Conservation (phyloP, 2,797 vertebrate genomes). For the Merluccius polli region DNA sequence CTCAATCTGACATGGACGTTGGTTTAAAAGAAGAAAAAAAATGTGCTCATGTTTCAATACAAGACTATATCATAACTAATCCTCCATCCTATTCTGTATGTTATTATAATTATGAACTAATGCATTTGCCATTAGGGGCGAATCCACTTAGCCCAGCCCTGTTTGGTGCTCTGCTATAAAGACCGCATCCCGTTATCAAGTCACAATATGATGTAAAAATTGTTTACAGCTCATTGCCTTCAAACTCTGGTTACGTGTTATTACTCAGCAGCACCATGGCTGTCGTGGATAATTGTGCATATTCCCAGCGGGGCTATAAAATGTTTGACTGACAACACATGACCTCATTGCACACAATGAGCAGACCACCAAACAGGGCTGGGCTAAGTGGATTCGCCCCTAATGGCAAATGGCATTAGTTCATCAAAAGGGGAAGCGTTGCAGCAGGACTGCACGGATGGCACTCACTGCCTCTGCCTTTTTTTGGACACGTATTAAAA, state of each 20-base stretch:
- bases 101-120: conserved; percentile 31
- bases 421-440: conserved; percentile 43
- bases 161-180: conserved; percentile 43
- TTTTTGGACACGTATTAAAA: neutral
- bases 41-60: neutral
- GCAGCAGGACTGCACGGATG: conserved; percentile 21
- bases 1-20: too few relatives aligned
- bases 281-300: conserved; percentile 39
- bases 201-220: neutral
- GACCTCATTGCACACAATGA: conserved; percentile 46
- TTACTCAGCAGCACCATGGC: neutral
- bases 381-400: conserved; percentile 55
- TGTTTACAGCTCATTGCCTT: neutral
- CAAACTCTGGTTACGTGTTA: neutral
- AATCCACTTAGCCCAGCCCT: conserved; percentile 59
- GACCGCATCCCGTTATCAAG: neutral
- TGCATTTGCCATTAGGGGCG: conserved; percentile 46
- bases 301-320: conserved; percentile 34
- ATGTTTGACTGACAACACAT: conserved; percentile 47
- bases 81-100: neutral
- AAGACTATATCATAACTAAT: neutral
- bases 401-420: conserved; percentile 46
- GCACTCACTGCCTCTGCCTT: neutral
- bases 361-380: conserved; percentile 53
- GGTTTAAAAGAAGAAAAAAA: neutral